phyloP scores from a whole-genome alignment of 2,888 invertebrate species.

The Plagodis dolabraria region DNA sequence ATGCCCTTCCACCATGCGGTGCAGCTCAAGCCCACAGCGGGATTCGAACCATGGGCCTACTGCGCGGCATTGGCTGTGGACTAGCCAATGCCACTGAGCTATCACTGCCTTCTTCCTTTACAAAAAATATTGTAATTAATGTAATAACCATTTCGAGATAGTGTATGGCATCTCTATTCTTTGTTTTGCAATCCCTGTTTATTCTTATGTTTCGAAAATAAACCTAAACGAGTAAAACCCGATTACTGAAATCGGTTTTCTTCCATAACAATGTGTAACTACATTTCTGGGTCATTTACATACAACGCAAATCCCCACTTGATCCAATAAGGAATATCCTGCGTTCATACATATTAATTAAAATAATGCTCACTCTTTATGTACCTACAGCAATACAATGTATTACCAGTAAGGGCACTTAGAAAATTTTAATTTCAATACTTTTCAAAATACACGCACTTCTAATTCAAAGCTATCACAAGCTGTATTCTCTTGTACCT shows the following conservation, averaged over 20 bases:
- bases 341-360: constrained; percentile 39
- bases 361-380: constrained; percentile 24
- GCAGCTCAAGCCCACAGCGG: too few relatives aligned
- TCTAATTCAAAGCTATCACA: too few relatives aligned
- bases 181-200: too few relatives aligned
- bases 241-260: constrained; percentile 22
- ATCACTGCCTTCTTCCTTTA: too few relatives aligned
- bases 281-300: constrained; percentile 27
- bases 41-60: too few relatives aligned
- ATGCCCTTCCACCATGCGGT: too few relatives aligned
- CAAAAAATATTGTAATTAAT: too few relatives aligned
- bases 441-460: background rate
- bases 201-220: constrained; percentile 2
- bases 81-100: too few relatives aligned
- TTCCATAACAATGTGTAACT: constrained; percentile 19
- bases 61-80: too few relatives aligned
- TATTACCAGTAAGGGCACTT: constrained; percentile 11
- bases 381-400: constrained; percentile 1
- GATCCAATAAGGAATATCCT: constrained; percentile 34
- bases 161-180: too few relatives aligned
- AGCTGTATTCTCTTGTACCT: too few relatives aligned
- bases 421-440: background rate
- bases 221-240: constrained; percentile 9
- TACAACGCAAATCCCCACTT: constrained; percentile 33
- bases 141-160: too few relatives aligned